A percentile compares a stretch with the other conserved stretches of the same genome.
Conservation (phyloP, 2,888 invertebrate species). For the Girardia tigrina region DNA sequence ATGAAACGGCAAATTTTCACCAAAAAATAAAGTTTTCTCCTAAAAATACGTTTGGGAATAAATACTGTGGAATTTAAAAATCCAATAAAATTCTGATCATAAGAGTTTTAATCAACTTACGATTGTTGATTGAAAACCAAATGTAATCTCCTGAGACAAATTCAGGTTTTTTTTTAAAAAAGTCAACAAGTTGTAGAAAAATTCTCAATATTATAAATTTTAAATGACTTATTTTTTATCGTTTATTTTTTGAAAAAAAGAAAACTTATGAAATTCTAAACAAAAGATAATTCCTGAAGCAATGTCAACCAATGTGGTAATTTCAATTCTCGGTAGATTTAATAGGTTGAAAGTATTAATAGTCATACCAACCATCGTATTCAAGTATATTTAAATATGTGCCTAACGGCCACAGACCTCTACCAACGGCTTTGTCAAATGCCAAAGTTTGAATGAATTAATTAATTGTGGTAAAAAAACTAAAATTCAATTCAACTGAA, state of each 20-base stretch:
- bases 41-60: constrained; percentile 20
- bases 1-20: too few species aligned
- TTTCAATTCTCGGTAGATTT: not conserved
- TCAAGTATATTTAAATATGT: constrained; percentile 12
- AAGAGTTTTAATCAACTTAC: constrained; percentile 23
- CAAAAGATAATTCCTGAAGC: constrained; percentile 20
- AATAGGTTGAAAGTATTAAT: not conserved
- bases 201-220: not conserved
- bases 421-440: not conserved
- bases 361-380: not conserved
- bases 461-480: not conserved
- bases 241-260: not conserved
- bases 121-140: constrained; percentile 23
- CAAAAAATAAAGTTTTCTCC: not conserved
- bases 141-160: not conserved
- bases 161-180: not conserved
- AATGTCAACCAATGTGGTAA: not conserved
- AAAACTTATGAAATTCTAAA: not conserved
- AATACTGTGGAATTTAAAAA: not conserved
- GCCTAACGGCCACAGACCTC: not conserved
- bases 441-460: constrained; percentile 16
- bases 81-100: not conserved
- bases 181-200: not conserved
- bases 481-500: not conserved
- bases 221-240: not conserved